A percentile compares a stretch with the other conserved stretches of the same genome.
phyloP scores from a whole-genome alignment of 2,797 vertebrate species.

The Girardinus metallicus region DNA sequence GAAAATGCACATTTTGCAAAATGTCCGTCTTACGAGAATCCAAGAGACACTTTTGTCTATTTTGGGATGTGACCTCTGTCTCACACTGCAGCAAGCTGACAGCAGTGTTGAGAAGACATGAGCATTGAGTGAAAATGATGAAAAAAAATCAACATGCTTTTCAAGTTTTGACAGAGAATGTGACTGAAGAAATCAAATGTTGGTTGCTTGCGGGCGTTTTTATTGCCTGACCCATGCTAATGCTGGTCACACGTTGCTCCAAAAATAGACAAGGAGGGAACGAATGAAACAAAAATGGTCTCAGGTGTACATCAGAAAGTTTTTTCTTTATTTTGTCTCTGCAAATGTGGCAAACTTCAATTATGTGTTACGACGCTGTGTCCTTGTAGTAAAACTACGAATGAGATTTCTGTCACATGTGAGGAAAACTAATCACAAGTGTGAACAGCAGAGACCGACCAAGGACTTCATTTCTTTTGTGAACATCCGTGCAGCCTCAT shows the following conservation, averaged over 20 bases:
- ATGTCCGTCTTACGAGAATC: conserved; percentile 18
- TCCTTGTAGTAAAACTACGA: background rate
- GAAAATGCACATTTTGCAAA: conserved; percentile 13
- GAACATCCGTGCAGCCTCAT: conserved; percentile 29
- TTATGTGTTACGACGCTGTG: background rate
- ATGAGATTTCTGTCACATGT: conserved; percentile 16
- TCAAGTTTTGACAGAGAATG: conserved; percentile 22
- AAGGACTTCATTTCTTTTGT: conserved; percentile 49
- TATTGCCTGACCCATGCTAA: conserved; percentile 8
- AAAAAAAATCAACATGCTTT: conserved; percentile 5
- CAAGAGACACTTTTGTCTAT: conserved; percentile 26
- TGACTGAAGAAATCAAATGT: conserved; percentile 9
- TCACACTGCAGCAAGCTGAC: conserved; percentile 20
- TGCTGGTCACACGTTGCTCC: background rate
- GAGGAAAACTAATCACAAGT: conserved; percentile 14
- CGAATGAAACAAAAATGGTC: conserved; percentile 1
- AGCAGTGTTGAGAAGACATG: conserved; percentile 13
- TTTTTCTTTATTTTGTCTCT: background rate
- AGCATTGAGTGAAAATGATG: conserved; percentile 21
- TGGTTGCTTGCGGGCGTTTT: background rate
- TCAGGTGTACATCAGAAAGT: conserved; percentile 5
- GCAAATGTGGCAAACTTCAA: conserved; percentile 8
- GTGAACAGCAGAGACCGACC: conserved; percentile 48
- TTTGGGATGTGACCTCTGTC: conserved; percentile 27
- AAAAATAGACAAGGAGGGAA: conserved; percentile 9